Percentiles rank a stretch among this genome's conserved stretches.
phyloP scores from a whole-genome alignment of 92 coral and sea anemone genomes.

The Meandrina meandrites region DNA sequence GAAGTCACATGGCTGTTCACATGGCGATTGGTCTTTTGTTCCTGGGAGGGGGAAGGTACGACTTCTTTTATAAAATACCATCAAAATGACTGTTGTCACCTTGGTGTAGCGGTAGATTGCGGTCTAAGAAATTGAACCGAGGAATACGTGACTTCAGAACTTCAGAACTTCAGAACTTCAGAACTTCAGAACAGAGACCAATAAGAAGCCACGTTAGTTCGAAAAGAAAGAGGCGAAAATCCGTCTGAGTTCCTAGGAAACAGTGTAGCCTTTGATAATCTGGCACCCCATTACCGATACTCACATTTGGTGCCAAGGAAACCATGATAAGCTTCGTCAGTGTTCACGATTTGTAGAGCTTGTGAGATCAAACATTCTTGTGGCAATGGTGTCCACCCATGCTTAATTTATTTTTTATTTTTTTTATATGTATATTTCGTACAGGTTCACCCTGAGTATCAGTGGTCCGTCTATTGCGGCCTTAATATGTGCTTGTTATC shows the following conservation, averaged over 20 bases:
- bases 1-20: slow-evolving; percentile 98
- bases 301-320: not conserved
- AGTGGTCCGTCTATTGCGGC: slow-evolving; percentile 95
- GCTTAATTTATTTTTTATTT: too few species aligned
- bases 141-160: not conserved
- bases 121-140: not conserved
- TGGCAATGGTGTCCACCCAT: too few species aligned
- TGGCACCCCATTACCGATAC: too few species aligned
- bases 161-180: not conserved
- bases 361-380: not conserved
- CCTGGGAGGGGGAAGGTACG: slow-evolving; percentile 91
- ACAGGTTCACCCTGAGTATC: slow-evolving; percentile 85
- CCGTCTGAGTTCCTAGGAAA: too few species aligned
- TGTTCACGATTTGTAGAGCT: not conserved
- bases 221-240: too few species aligned
- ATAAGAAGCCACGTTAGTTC: not conserved
- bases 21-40: slow-evolving; percentile 93
- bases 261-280: too few species aligned
- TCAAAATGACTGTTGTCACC: not conserved
- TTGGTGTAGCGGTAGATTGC: not conserved
- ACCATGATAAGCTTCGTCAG: not conserved
- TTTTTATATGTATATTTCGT: not conserved
- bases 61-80: not conserved
- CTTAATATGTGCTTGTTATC: slow-evolving; percentile 91
- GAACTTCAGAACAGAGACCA: not conserved